Evolutionary conservation across 2,888 invertebrate species (phyloP), one percentile per base, ranked within the genome.

Genomic region (Tuberolachnus salignus): DNA sequence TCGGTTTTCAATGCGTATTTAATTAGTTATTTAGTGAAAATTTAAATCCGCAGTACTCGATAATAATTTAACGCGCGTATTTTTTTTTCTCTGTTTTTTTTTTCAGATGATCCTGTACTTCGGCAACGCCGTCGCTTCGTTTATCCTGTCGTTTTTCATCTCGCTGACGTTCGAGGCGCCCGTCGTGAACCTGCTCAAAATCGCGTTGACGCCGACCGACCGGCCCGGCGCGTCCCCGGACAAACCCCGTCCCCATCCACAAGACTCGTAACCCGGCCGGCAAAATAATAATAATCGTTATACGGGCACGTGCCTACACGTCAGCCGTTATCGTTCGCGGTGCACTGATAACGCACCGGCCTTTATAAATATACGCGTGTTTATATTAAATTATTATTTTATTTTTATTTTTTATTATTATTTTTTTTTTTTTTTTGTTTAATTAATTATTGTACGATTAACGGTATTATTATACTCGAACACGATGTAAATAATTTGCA

Each of bases 81-180:
- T n/a, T n/a, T n/a, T n/a, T n/a, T n/a, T n/a, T n/a, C n/a, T n/a
- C n/a, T n/a, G n/a, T n/a, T n/a, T n/a, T n/a, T n/a, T 83, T 81
- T 88, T 86, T 66, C 85, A 89, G 90, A 84, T 90, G 81, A 88
- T 89, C 81, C 87, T 91, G 82, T 92, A 91, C 85, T 89, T 91
- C 81, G 94, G 94, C 11, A 94, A 93, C 84, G 89, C 92, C 26
- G 92, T 93, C 46, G 88, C 92, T 82, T 92, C 94, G 4, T 94
- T 93, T 85, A 84, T 91, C 74, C 86, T 89, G 51, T 92, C 94
- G 0, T 93, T 94, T 84, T 88, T 90, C 82, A 90, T 94, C 81
- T 94, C 94, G 13, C 86, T 94, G 83, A 88, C 91, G 1, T 91
- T 94, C 84, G 94, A 94, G 84, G 92, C 94, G n/a, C 94, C 94